Conservation (phyloP, 2,888 invertebrate genomes). For the Esperia sulphurella region DNA sequence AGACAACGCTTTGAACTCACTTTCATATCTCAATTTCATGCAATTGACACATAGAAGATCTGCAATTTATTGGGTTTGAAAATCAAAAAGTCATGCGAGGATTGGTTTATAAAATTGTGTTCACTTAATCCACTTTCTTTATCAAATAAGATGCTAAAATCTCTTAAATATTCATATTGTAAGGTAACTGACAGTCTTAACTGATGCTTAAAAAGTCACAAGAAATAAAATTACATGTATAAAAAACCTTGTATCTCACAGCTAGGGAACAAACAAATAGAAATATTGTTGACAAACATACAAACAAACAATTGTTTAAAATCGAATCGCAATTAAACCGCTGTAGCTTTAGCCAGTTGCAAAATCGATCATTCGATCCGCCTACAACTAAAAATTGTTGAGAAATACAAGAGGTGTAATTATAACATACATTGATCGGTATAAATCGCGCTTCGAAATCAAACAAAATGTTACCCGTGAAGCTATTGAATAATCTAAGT, state of each 20-base stretch:
- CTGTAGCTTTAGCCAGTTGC: constrained; percentile 16
- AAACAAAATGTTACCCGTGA: constrained; percentile 23
- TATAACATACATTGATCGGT: constrained; percentile 35
- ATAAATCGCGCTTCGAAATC: constrained; percentile 26
- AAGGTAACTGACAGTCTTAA: too few species aligned
- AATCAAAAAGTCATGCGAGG: too few species aligned
- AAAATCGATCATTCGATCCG: constrained; percentile 33
- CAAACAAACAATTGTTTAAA: neutral
- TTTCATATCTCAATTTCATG: constrained; percentile 30
- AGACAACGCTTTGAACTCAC: constrained; percentile 44
- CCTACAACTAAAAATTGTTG: constrained; percentile 34
- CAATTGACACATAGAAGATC: too few species aligned
- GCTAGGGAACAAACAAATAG: too few species aligned
- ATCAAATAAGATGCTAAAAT: too few species aligned
- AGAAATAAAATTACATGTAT: too few species aligned
- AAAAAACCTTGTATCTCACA: too few species aligned
- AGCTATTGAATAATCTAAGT: constrained; percentile 19
- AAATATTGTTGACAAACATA: neutral
- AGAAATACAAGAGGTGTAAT: constrained; percentile 37
- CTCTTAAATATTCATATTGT: too few species aligned
- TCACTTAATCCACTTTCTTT: too few species aligned
- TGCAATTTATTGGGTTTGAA: too few species aligned
- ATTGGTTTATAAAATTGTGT: too few species aligned
- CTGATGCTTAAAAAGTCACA: too few species aligned
- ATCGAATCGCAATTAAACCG: constrained; percentile 2